A percentile compares a stretch with the other conserved stretches of the same genome.
These are phyloP conservation scores for Cercopithecus diana DNA, from an alignment of 2,797 vertebrate species.

Conservation along the genomic window DNA sequence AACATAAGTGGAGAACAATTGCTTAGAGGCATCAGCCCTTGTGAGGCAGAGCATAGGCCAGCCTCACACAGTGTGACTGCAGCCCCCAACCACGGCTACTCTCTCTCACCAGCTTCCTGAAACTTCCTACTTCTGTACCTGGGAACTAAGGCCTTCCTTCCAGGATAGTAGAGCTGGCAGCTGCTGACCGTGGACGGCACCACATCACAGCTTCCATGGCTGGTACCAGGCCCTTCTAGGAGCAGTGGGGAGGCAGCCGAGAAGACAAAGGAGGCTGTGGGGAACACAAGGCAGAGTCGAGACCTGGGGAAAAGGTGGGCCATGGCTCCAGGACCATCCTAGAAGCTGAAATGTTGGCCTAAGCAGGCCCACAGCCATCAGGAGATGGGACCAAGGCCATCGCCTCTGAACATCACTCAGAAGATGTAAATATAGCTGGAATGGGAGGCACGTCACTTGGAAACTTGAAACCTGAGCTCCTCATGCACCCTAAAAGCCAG, in stretches of 20 bases:
- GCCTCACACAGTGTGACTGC: neutral
- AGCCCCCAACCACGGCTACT: neutral
- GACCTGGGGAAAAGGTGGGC: too few relatives aligned
- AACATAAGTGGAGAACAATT: neutral
- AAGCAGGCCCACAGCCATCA: neutral
- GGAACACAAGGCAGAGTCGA: neutral
- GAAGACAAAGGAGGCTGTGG: neutral
- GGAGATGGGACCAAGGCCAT: neutral
- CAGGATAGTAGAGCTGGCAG: neutral
- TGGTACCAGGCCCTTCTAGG: neutral
- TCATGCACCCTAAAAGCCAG: neutral
- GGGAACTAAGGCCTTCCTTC: neutral
- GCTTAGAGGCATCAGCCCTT: neutral
- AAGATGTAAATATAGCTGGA: neutral
- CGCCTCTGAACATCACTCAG: neutral
- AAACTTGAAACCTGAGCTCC: neutral
- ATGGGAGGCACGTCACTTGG: neutral
- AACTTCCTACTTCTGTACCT: neutral
- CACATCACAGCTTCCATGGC: neutral
- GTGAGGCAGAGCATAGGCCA: rapidly evolving
- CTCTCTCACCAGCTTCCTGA: neutral
- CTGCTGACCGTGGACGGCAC: neutral
- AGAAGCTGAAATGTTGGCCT: neutral
- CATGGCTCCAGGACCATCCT: neutral
- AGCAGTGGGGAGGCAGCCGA: neutral